Evolutionary conservation across 2,888 invertebrate species (phyloP).

Genomic region (Phanerotoma sp.): DNA sequence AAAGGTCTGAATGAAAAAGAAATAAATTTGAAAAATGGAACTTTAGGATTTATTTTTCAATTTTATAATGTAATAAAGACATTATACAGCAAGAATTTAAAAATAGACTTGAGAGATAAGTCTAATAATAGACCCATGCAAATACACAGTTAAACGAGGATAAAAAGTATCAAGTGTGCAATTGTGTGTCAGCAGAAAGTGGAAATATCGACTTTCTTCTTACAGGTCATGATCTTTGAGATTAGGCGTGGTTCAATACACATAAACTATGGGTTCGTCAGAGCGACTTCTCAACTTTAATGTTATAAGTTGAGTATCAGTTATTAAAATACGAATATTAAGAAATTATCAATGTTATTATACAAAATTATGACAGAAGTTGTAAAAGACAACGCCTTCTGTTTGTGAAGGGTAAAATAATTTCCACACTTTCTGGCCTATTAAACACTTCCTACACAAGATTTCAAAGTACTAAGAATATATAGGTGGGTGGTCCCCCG

Average conservation of each 20-base stretch:
- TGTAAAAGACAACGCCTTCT: conserved; percentile 6
- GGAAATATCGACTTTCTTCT: conserved; percentile 26
- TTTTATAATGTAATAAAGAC: no score
- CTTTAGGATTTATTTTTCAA: no score
- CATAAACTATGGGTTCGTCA: no score
- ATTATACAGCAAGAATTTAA: no score
- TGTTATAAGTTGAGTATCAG: no score
- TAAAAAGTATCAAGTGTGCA: neutral
- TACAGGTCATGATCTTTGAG: conserved; percentile 28
- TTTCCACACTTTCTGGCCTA: conserved; percentile 24
- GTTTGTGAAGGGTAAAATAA: conserved; percentile 10
- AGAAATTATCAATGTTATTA: neutral
- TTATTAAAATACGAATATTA: no score
- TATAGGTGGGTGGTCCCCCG: conserved; percentile 17
- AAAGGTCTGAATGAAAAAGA: no score
- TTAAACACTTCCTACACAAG: conserved; percentile 30
- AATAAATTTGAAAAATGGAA: no score
- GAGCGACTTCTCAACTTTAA: no score
- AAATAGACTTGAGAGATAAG: no score
- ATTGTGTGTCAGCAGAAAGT: conserved; percentile 29
- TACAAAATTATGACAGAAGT: neutral
- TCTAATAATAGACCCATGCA: no score
- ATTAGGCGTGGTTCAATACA: conserved; percentile 14
- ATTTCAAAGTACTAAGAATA: neutral
- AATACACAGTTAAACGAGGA: no score